Evolutionary conservation across 2,113 vertebrate species (phyloP), one percentile per base, ranked within the genome.

Genomic region (Toxostoma redivivum): DNA sequence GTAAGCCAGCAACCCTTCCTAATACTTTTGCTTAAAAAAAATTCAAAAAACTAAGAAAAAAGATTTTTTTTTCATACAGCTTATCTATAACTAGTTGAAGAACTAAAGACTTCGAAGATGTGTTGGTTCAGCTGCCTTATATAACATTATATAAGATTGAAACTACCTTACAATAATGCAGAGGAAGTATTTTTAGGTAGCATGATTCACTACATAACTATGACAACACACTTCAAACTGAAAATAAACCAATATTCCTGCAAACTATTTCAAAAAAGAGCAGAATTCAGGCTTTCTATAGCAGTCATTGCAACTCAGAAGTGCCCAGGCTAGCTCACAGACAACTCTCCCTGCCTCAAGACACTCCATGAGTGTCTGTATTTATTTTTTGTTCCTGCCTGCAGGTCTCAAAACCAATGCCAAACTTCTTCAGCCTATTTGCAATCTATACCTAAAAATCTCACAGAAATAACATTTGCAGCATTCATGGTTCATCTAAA

Each of bases 201-300:
- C 12, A 48, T 79, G 86, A 95, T 79, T 94, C 92, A 95, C 77
- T 30, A 28, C n/a, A 57, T 58, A 92, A 48, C 72, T 95, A 86
- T 81, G 77, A 95, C 65, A 94, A 82, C 56, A 92, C 37, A 30
- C 10, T 80, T 90, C 28, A 81, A 67, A 74, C 56, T 58, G 56
- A 92, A 94, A 89, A 87, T 65, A 86, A 94, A 89, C 13, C 0
- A 0, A 50, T 87, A 89, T 87, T 84, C 60, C 40, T 69, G 40
- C 20, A 81, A 86, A 91, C 22, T 79, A 10, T 53, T 81, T 53
- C 1, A 20, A 61, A 66, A 56, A 54, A 81, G 10, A n/a, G 4
- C 40, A 87, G 31, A 91, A 64, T 76, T 79, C 40, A 76, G 45
- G 18, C 5, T 88, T 79, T 69, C 82, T 40, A 3, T 38, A 44